Conservation (phyloP, 2,113 vertebrate genomes). For the Felis chaus region DNA sequence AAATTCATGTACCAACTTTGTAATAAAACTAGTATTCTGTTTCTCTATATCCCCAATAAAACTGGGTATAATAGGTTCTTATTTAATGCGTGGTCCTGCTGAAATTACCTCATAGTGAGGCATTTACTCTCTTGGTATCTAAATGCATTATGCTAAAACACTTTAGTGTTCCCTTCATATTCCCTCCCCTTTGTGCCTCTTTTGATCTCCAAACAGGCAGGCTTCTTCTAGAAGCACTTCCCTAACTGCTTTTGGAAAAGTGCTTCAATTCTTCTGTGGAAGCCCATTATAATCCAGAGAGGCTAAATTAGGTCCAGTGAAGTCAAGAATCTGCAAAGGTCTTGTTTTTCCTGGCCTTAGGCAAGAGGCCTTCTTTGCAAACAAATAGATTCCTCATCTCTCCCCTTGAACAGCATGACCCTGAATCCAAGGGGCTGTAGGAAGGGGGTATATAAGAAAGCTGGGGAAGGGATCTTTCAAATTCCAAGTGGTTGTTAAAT, state of each 20-base stretch:
- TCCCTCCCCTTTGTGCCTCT: not conserved
- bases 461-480: not conserved
- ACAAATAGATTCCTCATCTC: not conserved
- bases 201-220: not conserved
- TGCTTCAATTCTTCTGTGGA: not conserved
- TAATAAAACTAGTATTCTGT: not conserved
- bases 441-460: not conserved
- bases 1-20: not conserved
- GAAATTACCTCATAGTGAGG: not conserved
- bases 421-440: not conserved
- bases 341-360: not conserved
- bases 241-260: not conserved
- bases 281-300: not conserved
- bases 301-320: not conserved
- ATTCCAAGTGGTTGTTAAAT: slow-evolving; percentile 23
- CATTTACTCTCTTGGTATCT: not conserved
- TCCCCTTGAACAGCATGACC: not conserved
- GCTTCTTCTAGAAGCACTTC: not conserved
- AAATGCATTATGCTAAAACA: not conserved
- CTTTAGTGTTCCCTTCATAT: not conserved
- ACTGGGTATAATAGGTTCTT: not conserved
- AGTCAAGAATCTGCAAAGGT: not conserved
- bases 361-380: not conserved
- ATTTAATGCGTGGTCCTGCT: not conserved
- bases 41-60: not conserved